phyloP scores from a whole-genome alignment of 2,113 vertebrate genomes.

The Rhabdornis inornatus region DNA sequence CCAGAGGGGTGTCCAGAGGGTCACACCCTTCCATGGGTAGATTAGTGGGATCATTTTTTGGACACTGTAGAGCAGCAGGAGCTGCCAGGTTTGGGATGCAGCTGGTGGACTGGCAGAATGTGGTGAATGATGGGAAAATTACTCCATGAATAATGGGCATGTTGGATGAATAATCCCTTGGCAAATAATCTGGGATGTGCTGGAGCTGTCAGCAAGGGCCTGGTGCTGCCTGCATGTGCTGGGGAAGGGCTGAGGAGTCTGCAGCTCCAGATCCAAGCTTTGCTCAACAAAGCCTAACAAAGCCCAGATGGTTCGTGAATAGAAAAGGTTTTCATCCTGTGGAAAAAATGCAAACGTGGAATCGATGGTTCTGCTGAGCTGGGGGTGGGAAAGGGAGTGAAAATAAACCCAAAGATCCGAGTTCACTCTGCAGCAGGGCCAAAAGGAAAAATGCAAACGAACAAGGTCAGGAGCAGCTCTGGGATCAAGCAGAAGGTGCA shows the following conservation, averaged over 20 bases:
- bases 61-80: not conserved
- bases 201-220: not conserved
- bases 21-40: not conserved
- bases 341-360: not conserved
- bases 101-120: not conserved
- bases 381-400: not conserved
- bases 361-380: not conserved
- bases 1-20: not conserved
- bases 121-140: not conserved
- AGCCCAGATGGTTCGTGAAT: conserved; percentile 18
- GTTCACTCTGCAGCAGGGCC: not conserved
- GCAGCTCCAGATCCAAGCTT: conserved; percentile 37
- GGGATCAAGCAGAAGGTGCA: not conserved
- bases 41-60: not conserved
- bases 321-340: not conserved
- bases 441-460: not conserved
- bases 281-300: conserved; percentile 39
- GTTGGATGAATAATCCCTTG: conserved; percentile 44
- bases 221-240: not conserved
- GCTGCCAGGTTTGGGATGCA: not conserved
- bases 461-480: not conserved
- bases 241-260: conserved; percentile 5
- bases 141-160: not conserved
- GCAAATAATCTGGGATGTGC: conserved; percentile 35
- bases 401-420: not conserved